These are phyloP conservation scores for Mugil cephalus DNA, from an alignment of 2,113 vertebrate species.

Conservation along the genomic window DNA sequence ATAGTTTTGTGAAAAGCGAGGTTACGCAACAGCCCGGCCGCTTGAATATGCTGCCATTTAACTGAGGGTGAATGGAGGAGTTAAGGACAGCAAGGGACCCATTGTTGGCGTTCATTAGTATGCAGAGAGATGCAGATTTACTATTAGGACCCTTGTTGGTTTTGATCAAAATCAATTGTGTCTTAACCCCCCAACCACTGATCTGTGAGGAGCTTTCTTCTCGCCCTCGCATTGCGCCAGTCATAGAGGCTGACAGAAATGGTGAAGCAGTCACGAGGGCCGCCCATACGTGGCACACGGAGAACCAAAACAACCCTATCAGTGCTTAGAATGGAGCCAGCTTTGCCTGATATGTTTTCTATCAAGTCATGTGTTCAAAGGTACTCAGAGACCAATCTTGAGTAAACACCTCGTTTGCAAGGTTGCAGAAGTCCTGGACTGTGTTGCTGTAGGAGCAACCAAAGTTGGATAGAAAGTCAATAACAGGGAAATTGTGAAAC, in stretches of 20 bases:
- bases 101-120: constrained; percentile 72
- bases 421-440: neutral
- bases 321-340: neutral
- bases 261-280: constrained; percentile 15
- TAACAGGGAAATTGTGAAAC: too few species aligned
- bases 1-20: constrained; percentile 59
- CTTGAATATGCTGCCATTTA: constrained; percentile 71
- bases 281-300: neutral
- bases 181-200: constrained; percentile 15
- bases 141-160: constrained; percentile 27
- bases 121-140: constrained; percentile 54
- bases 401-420: constrained; percentile 30
- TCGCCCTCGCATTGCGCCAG: constrained; percentile 6
- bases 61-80: constrained; percentile 59
- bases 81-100: constrained; percentile 53
- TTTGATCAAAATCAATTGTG: constrained; percentile 45
- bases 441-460: too few species aligned
- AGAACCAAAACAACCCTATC: constrained; percentile 30
- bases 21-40: constrained; percentile 75
- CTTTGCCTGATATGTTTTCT: constrained; percentile 14
- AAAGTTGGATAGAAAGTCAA: too few species aligned
- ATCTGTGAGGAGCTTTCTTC: constrained; percentile 43
- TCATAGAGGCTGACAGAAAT: constrained; percentile 14
- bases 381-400: constrained; percentile 16
- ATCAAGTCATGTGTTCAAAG: constrained; percentile 32